Base-by-base conservation (phyloP, 2,888 invertebrate species). In the Eilema sororculum region DNA sequence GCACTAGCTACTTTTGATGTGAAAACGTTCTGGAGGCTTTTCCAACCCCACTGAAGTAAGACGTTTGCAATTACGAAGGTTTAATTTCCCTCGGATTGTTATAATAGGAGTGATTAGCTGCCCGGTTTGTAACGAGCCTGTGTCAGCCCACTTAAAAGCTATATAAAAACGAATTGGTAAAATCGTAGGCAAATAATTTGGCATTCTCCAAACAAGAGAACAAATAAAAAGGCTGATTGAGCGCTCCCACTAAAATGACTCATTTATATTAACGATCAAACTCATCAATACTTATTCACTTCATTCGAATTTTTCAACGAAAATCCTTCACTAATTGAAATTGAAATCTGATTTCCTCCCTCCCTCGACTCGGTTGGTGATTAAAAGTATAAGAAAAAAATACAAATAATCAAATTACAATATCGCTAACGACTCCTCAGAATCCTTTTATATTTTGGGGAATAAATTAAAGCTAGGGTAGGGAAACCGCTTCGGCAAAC, bases 401-500 rank as follows among this genome's bases (percentile, higher is more conserved):
- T 92, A 95, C 94, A 95, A 95, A 95, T 95, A 95, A 95, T 95
- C 93, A 94, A 95, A 95, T 95, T 95, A 95, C 95, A 95, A 95
- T 95, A 95, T 95, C 94, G 94, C 93, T 95, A 95, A 95, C 95
- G 93, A 86, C 92, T 93, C 92, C 91, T 89, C 90, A 87, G 91
- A 94, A 95, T 95, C 95, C 95, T 95, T 95, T 95, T 95, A 93
- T 93, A 93, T 93, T 94, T 93, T 89, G 74, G 90, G 90, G 93
- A 93, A 94, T 94, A 94, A 95, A 95, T 94, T 94, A 93, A 90
- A 88, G 87, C 76, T 78, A 87, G 89, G 87, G 91, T 90, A 90
- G 90, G 90, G 89, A 90, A 87, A 90, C 86, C 80, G 86, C 84
- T 86, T 82, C 84, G 84, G 88, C 91, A 89, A 92, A 92, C 92